Evolutionary conservation across 2,888 invertebrate species (phyloP), one percentile per base, ranked within the genome.

Genomic region (Sinelater perroti): DNA sequence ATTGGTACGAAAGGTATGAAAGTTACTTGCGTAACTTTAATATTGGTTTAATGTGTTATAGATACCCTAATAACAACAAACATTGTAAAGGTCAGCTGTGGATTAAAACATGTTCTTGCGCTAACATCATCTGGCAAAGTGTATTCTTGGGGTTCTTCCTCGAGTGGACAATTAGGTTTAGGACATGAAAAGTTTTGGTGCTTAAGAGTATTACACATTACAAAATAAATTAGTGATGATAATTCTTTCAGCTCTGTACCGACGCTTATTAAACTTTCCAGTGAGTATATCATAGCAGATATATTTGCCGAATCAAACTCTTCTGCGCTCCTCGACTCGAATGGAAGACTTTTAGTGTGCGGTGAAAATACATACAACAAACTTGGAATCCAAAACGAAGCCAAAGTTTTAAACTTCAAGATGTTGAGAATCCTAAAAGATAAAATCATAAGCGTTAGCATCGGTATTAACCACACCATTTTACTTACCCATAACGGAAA

Each of bases 61-160:
- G 82, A 79, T 59, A 77, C 77, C 40, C 71, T 85, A 42, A 72
- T 77, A 60, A 84, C 85, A 67, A 82, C 85, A 28, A 84, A 85
- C 69, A 84, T 89, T 4, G 77, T 79, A 8, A 80, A 83, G 56
- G 76, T 89, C 18, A 79, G 81, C 18, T 85, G 87, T 65, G 88
- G 89, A 1, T 73, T 80, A 11, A 79, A 83, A 60, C 90, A 90
- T 74, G 85, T 86, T 1, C 79, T 85, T 2, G 87, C 85, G 0
- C 76, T 89, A 11, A 82, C 84, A 16, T 78, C 80, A 13, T 83
- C 85, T 60, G 86, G 87, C 0, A 80, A 81, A 40, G 80, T 89
- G 10, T 89, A 82, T 67, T 80, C 85, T 7, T 90, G 90, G 89
- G 90, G 87, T 5, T 77, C 80, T 28, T 86, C 85, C 21, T 76